Evolutionary conservation across 2,113 vertebrate species (phyloP), one percentile per base, ranked within the genome.

Genomic region (Crotophaga sulcirostris): DNA sequence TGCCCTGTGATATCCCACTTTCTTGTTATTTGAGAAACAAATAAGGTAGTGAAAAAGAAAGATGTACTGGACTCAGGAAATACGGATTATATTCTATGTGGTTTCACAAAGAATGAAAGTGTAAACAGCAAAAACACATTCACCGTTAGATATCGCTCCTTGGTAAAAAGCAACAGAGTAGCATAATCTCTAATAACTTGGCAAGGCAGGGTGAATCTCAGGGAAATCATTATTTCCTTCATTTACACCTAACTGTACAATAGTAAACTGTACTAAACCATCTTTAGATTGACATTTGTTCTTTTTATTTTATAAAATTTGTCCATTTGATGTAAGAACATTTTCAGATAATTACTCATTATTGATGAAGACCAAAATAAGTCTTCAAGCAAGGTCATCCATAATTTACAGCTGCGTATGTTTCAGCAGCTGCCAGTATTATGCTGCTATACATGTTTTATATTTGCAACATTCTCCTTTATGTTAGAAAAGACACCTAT

Each of bases 351-450:
- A 96, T 97, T 96, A 67, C 79, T 96, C 75, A 96, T 93, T 97
- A 97, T 87, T 96, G 72, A 97, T 96, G 94, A 97, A 94, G 52
- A 97, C 47, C 52, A 92, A 97, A 96, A 96, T 80, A 94, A 92
- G 83, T 93, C 81, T 96, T 93, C 76, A 89, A 89, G 44, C 2
- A 55, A 94, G 78, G 33, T 79, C 55, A 95, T 96, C 87, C 81
- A 95, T 96, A 91, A 97, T 98, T 97, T 93, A 97, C 34, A 83
- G 24, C n/a, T 93, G 66, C 3, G 23, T 94, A 85, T 96, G 72
- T 36, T 97, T 52, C 52, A 66, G 29, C 77, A 96, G 89, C 94
- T 98, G 90, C n/a, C 64, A 52, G 24, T 87, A 68, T 78, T 95
- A 36, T 7, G 31, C 16, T 87, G 49, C 38, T 66, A 60, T 91